Conservation (phyloP, 1,140 invertebrate species). For the Amyelois transitella region DNA sequence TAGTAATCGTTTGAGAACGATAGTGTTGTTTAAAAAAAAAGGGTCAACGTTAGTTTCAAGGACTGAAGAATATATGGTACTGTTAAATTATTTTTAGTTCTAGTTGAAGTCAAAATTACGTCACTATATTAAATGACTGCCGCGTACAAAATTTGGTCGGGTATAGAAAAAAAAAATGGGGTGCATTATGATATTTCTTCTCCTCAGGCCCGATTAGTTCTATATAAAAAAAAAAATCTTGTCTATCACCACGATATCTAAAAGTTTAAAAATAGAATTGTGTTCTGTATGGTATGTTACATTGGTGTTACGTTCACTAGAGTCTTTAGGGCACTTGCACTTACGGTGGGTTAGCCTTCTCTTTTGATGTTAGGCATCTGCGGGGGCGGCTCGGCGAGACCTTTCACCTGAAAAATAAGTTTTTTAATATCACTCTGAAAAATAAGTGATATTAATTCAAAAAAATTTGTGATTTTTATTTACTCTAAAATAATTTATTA, state of each 20-base stretch:
- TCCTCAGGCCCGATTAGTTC: neutral
- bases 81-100: no score
- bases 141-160: no score
- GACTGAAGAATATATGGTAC: no score
- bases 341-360: constrained; percentile 48
- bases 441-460: no score
- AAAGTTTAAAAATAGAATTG: neutral
- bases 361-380: constrained; percentile 68
- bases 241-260: neutral
- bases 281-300: constrained; percentile 39
- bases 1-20: no score
- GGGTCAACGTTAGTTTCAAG: no score
- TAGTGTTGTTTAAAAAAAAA: no score
- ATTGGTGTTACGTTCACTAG: constrained; percentile 54
- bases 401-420: constrained; percentile 51
- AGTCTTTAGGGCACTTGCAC: constrained; percentile 45
- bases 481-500: no score
- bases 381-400: constrained; percentile 60
- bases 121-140: no score
- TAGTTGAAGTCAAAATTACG: no score
- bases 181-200: neutral
- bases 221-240: neutral
- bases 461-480: no score
- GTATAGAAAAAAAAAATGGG: neutral
- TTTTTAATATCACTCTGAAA: no score